Conservation (phyloP, 1,140 invertebrate genomes). For the Amphibalanus amphitrite region DNA sequence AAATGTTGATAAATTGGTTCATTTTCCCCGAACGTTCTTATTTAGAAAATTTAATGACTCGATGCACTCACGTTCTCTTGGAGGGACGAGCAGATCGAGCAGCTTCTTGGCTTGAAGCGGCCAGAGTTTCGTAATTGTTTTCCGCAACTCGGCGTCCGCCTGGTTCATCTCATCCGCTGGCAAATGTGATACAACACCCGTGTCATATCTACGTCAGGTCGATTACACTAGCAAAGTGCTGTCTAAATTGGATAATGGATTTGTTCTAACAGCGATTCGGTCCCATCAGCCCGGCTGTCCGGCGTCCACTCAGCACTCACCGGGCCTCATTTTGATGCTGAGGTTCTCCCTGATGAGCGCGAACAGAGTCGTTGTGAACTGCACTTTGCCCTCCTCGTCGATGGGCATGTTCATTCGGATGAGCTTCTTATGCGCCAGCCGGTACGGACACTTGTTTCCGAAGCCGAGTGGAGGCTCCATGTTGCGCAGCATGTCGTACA, state of each 20-base stretch:
- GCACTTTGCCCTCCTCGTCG: constrained; percentile 84
- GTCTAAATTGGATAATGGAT: background rate
- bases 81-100: constrained; percentile 85
- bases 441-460: constrained; percentile 98
- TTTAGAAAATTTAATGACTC: background rate
- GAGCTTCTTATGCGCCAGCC: constrained; percentile 95
- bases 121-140: constrained; percentile 95
- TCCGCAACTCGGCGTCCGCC: constrained; percentile 87
- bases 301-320: constrained; percentile 21
- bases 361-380: constrained; percentile 97
- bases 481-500: constrained; percentile 99
- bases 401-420: constrained; percentile 99
- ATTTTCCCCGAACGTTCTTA: background rate
- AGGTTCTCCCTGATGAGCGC: constrained; percentile 96
- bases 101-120: constrained; percentile 95
- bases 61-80: constrained; percentile 44
- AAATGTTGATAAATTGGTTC: background rate
- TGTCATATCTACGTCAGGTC: background rate
- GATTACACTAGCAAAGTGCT: no score
- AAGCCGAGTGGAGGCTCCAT: constrained; percentile 99
- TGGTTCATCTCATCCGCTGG: constrained; percentile 98
- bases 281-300: background rate
- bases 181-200: background rate
- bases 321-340: constrained; percentile 90
- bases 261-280: background rate